These are phyloP conservation scores for Tridacna gigas DNA, from an alignment of 2,888 invertebrate genomes.

Conservation along the genomic window DNA sequence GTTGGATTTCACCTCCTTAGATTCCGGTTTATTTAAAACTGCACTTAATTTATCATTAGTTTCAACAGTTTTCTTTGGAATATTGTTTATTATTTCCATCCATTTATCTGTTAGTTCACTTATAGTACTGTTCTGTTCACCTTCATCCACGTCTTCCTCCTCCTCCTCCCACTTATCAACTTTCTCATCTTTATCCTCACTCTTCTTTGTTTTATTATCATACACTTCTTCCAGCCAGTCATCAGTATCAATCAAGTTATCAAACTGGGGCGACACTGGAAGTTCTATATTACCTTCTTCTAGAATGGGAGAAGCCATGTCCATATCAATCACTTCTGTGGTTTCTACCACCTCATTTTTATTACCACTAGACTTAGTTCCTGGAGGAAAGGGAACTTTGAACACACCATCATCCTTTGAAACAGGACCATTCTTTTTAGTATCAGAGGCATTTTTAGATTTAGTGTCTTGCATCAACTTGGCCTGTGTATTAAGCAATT, in stretches of 20 bases:
- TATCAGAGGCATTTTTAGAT: background rate
- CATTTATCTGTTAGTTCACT: conserved; percentile 18
- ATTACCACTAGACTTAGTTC: conserved; percentile 31
- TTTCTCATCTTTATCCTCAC: conserved; percentile 21
- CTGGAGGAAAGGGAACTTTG: conserved; percentile 78
- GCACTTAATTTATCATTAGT: conserved; percentile 2
- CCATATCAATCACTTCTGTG: conserved; percentile 88
- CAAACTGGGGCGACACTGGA: conserved; percentile 71
- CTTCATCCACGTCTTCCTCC: conserved; percentile 29
- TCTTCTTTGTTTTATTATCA: conserved; percentile 51
- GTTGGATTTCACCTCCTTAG: conserved; percentile 6
- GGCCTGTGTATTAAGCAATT: conserved; percentile 76
- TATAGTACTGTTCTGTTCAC: background rate
- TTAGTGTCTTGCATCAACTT: conserved; percentile 45
- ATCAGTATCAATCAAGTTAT: conserved; percentile 66
- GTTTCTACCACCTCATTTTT: conserved; percentile 70
- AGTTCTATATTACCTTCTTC: conserved; percentile 79
- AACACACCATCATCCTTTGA: conserved; percentile 68
- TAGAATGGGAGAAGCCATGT: conserved; percentile 87
- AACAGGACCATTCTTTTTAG: background rate
- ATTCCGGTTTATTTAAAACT: conserved; percentile 18
- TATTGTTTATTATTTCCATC: conserved; percentile 24
- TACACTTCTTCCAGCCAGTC: conserved; percentile 58
- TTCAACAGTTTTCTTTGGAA: conserved; percentile 3
- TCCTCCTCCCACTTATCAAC: conserved; percentile 23